A percentile compares a stretch with the other conserved stretches of the same genome.
Evolutionary conservation across 2,113 vertebrate species (phyloP).

Genomic region (Hemiprocne comata): DNA sequence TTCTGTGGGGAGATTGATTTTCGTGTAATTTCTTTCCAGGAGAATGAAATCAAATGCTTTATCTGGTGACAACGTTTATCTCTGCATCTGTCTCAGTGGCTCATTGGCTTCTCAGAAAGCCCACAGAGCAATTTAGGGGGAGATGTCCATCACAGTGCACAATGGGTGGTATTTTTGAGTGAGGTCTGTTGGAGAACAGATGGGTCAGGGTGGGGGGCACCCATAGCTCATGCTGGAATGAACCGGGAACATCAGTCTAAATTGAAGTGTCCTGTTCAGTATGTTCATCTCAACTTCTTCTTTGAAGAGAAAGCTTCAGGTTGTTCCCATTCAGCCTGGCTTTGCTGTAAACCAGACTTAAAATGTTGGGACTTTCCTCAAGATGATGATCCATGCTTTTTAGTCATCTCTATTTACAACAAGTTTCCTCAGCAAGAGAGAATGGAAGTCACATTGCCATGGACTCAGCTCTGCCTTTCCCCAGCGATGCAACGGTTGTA

Average conservation of each 20-base stretch:
- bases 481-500: background rate
- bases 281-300: background rate
- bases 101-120: background rate
- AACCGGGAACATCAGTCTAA: background rate
- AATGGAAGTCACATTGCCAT: background rate
- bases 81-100: background rate
- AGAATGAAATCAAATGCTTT: conserved; percentile 33
- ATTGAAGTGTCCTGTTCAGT: background rate
- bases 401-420: background rate
- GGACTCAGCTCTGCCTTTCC: background rate
- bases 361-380: background rate
- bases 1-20: conserved; percentile 52
- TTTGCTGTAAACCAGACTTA: background rate
- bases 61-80: background rate
- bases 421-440: background rate
- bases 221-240: background rate
- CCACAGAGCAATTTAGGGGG: background rate
- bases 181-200: background rate
- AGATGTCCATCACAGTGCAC: background rate
- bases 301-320: background rate
- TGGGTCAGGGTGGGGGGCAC: background rate
- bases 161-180: background rate
- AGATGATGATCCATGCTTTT: background rate
- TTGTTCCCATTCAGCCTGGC: background rate
- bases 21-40: conserved; percentile 42